Percentiles rank a stretch among this genome's conserved stretches.
Evolutionary conservation across 2,888 invertebrate species (phyloP).

Genomic region (Drosophila acutilabella): DNA sequence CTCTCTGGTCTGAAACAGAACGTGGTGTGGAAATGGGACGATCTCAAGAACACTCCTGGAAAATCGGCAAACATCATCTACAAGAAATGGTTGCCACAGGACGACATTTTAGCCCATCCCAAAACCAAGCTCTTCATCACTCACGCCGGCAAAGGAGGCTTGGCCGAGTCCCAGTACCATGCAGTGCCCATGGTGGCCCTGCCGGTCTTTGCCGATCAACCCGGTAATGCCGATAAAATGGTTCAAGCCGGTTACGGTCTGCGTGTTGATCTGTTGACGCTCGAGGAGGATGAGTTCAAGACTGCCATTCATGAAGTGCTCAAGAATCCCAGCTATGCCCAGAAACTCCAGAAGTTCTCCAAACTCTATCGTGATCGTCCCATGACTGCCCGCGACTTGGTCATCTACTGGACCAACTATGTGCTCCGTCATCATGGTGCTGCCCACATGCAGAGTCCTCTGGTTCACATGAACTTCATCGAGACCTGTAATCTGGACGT

Average conservation of each 20-base stretch:
- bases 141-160: slow-evolving; percentile 89
- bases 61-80: slow-evolving; percentile 85
- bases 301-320: slow-evolving; percentile 72
- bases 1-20: slow-evolving; percentile 87
- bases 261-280: slow-evolving; percentile 53
- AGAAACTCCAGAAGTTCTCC: slow-evolving; percentile 84
- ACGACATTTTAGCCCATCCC: slow-evolving; percentile 88
- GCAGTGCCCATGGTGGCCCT: slow-evolving; percentile 86
- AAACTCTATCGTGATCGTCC: slow-evolving; percentile 86
- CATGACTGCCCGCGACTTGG: slow-evolving; percentile 85
- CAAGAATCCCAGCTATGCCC: slow-evolving; percentile 68
- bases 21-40: slow-evolving; percentile 90
- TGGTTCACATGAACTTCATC: slow-evolving; percentile 85
- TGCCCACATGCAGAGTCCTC: slow-evolving; percentile 86
- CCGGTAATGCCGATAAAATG: slow-evolving; percentile 74
- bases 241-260: slow-evolving; percentile 75
- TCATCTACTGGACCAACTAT: slow-evolving; percentile 87
- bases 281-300: slow-evolving; percentile 60
- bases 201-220: slow-evolving; percentile 83
- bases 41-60: slow-evolving; percentile 85
- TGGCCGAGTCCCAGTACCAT: slow-evolving; percentile 87
- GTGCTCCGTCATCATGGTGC: slow-evolving; percentile 87
- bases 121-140: slow-evolving; percentile 88
- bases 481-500: slow-evolving; percentile 86
- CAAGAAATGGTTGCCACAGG: slow-evolving; percentile 89